Evolutionary conservation across 1,140 invertebrate genomes (phyloP).

Genomic region (Acromyrmex heyeri): DNA sequence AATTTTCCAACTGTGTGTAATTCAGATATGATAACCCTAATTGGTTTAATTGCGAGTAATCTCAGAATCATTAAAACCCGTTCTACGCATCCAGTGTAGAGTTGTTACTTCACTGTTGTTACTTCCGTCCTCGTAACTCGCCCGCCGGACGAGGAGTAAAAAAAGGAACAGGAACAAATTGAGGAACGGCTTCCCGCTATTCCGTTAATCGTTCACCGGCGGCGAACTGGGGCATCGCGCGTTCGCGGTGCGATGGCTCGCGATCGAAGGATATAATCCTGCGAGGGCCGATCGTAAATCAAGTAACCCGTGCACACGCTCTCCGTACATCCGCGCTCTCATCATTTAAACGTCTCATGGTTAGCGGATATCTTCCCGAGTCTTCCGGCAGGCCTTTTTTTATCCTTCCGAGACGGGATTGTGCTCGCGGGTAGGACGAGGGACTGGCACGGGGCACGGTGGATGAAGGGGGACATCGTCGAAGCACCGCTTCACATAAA

Average conservation of each 20-base stretch:
- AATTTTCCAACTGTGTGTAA: no score
- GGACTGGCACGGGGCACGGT: neutral
- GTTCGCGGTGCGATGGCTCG: constrained; percentile 24
- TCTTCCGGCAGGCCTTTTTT: constrained; percentile 60
- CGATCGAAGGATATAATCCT: constrained; percentile 59
- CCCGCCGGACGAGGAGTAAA: neutral
- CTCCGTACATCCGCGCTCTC: constrained; percentile 45
- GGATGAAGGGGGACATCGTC: constrained; percentile 23
- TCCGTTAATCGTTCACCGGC: constrained; percentile 38
- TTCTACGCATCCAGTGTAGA: neutral
- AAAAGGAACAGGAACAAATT: constrained; percentile 25
- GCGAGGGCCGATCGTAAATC: constrained; percentile 60
- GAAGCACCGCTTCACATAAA: constrained; percentile 75
- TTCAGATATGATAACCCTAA: no score
- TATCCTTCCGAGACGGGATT: constrained; percentile 9
- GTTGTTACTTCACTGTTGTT: constrained; percentile 6
- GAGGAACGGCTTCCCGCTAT: constrained; percentile 53
- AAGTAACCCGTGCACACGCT: constrained; percentile 24
- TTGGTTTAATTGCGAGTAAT: neutral
- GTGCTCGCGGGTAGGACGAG: constrained; percentile 4
- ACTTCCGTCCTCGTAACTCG: constrained; percentile 24
- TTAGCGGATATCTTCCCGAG: constrained; percentile 32
- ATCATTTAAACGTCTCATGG: constrained; percentile 26
- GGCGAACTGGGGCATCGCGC: constrained; percentile 58
- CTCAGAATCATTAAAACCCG: neutral